Percentiles rank a stretch among this genome's conserved stretches.
These are phyloP conservation scores for Apodemia duryi DNA, from an alignment of 2,888 invertebrate genomes.

Conservation along the genomic window DNA sequence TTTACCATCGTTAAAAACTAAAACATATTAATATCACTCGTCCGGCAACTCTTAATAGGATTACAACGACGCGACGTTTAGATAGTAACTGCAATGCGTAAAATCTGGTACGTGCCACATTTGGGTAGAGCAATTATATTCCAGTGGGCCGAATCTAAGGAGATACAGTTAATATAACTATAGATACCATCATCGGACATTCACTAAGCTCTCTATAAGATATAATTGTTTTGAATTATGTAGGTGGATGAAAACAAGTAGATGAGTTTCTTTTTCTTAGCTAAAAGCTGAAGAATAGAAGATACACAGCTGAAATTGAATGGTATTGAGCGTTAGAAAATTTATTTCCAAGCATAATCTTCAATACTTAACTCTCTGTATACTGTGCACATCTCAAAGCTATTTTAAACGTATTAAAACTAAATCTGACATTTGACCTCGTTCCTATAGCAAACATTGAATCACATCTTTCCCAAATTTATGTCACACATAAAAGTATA, in stretches of 20 bases:
- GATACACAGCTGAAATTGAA: no score
- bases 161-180: constrained; percentile 1
- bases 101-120: constrained; percentile 14
- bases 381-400: no score
- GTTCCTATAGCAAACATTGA: no score
- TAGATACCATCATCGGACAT: neutral
- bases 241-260: neutral
- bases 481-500: no score
- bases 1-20: neutral
- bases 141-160: neutral
- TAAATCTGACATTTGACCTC: no score
- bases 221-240: constrained; percentile 1
- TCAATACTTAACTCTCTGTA: no score
- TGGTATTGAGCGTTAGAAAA: no score
- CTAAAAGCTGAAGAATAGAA: neutral
- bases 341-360: no score
- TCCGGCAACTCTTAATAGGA: constrained; percentile 1
- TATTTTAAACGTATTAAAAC: no score
- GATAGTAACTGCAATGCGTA: constrained; percentile 15
- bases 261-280: no score
- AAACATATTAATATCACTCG: neutral
- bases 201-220: neutral
- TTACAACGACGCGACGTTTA: constrained; percentile 1
- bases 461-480: no score
- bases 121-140: constrained; percentile 3